These are phyloP conservation scores for Cercocebus atys DNA, from an alignment of 2,113 vertebrate genomes.

Conservation along the genomic window DNA sequence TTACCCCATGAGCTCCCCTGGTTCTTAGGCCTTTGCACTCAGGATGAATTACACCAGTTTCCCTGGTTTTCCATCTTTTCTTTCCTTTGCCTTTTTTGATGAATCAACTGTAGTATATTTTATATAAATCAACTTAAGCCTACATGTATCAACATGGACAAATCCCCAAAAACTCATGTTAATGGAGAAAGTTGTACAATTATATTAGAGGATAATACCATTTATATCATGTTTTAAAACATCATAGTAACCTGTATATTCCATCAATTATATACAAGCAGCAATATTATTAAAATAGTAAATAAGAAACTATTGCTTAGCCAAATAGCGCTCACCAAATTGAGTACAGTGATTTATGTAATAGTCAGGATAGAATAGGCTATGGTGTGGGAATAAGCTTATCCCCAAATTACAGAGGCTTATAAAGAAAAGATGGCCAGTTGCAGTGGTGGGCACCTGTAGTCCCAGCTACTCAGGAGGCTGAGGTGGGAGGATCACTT, in stretches of 20 bases:
- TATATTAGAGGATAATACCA: not conserved
- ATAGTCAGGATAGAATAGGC: not conserved
- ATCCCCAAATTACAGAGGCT: not conserved
- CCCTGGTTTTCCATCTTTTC: not conserved
- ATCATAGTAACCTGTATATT: not conserved
- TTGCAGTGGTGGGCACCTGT: no score
- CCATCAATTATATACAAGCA: not conserved
- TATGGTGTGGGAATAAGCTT: not conserved
- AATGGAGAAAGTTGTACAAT: not conserved
- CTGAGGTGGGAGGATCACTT: no score
- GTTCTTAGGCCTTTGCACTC: not conserved
- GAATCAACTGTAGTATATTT: not conserved
- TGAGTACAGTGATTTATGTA: not conserved
- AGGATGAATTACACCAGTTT: not conserved
- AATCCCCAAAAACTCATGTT: not conserved
- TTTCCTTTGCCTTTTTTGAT: not conserved
- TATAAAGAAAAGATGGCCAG: not conserved
- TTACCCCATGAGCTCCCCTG: accelerated
- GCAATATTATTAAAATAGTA: not conserved
- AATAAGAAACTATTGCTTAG: not conserved
- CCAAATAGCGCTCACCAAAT: not conserved
- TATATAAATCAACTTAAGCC: not conserved
- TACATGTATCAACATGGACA: not conserved
- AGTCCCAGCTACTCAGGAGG: no score
- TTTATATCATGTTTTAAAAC: not conserved